Percentiles rank a stretch among this genome's conserved stretches.
Conservation (phyloP, 2,113 vertebrate genomes). For the Dicaeum eximium region DNA sequence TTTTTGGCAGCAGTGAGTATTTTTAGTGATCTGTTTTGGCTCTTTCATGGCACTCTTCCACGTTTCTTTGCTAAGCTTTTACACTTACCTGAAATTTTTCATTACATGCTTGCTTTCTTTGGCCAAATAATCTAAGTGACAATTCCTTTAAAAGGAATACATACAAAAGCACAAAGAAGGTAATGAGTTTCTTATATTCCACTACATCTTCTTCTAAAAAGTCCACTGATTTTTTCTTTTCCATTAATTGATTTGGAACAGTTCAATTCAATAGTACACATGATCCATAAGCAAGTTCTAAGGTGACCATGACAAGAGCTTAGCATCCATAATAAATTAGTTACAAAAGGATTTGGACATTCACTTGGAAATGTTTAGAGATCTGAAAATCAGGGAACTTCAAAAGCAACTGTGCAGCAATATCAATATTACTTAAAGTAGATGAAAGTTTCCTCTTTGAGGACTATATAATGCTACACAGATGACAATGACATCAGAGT, state of each 20-base stretch:
- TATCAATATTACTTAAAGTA: neutral
- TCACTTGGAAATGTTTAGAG: neutral
- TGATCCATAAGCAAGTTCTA: neutral
- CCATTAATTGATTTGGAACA: neutral
- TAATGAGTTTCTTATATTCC: neutral
- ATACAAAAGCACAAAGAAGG: neutral
- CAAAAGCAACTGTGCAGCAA: neutral
- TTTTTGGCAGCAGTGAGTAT: neutral
- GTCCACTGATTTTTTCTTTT: rapidly evolving
- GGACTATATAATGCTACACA: neutral
- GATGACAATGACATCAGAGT: neutral
- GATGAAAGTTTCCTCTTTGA: neutral
- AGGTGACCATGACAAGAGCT: neutral
- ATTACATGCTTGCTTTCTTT: neutral
- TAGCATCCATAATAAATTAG: neutral
- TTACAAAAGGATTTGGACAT: neutral
- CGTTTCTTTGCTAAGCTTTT: neutral
- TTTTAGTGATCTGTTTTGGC: neutral
- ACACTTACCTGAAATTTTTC: neutral
- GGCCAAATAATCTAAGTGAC: neutral
- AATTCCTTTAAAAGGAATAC: neutral
- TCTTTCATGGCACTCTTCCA: neutral
- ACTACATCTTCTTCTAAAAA: neutral
- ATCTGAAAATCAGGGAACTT: neutral
- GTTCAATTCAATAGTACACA: neutral